Base-by-base conservation (phyloP, 2,113 vertebrate species). In the Scophthalmus maximus region DNA sequence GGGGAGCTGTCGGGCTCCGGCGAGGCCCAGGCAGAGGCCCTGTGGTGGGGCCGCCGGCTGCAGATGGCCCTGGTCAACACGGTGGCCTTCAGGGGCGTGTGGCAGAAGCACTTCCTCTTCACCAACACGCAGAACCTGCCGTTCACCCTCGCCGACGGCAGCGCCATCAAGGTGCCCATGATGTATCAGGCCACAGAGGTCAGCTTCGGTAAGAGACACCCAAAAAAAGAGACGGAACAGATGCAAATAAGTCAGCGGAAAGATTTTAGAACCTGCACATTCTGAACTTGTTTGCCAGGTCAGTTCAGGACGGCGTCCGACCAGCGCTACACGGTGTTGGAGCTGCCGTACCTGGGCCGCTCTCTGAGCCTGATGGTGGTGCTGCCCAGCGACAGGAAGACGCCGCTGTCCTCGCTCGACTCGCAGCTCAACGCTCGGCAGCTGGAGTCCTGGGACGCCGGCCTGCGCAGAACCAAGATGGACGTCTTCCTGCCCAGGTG, bases 401-500 rank as follows among this genome's bases (percentile, higher is more conserved):
- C 79, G 0, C 65, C 90, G 4, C 84, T 98, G 73, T 91, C 91
- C 40, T 88, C 83, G 8, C 87, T 94, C 1, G 95, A 97, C 80
- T 53, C 90, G 25, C 92, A 95, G 46, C 91, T 98, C 76, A 94
- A 92, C 22, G 85, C 93, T 18, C 94, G 86, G 56, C 90, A 87
- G 58, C 71, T 97, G 78, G 87, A 82, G 3, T 25, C 91, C 60
- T 98, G 96, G 96, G 88, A 92, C 46, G 85, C 64, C 10, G 93
- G 90, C 69, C 92, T 96, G 50, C 94, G 92, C 38, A 93, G 94
- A 77, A 93, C 62, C 34, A 95, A 94, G 80, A 96, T 96, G 94
- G 95, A 97, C 26, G 63, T 97, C 69, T 95, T 97, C 82, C 89
- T 98, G 3, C 96, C 97, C 17, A 96, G 95, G 96, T 97, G 68